Base-by-base conservation (phyloP, 2,113 vertebrate genomes). In the Tragelaphus scriptus region DNA sequence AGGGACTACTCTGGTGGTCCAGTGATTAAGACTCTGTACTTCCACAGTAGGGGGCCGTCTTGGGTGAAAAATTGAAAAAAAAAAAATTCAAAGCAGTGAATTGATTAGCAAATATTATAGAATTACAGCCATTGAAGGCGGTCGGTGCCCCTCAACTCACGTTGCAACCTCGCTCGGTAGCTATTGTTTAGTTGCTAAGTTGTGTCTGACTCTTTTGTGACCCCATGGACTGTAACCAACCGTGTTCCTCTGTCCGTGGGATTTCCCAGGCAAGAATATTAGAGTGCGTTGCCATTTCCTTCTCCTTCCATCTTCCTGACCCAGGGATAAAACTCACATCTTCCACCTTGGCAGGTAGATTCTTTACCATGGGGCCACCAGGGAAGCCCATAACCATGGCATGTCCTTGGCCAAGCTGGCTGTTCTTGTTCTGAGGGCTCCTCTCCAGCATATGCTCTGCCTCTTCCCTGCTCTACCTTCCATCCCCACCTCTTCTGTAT, bases 91-190 rank as follows among this genome's bases (percentile, higher is more conserved):
- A 36, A 96, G 51, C 28, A 93, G 51, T 55, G 80, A 13, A 25
- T 32, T 40, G 55, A 71, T 79, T 23, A 77, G n/a, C 11, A 77
- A 95, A 85, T 77, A 58, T 7, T 26, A 15, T 26, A 65, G 79
- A 63, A 47, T 32, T 17, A 56, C 12, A 17, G 30, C 53, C 58
- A 85, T 6, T 58, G 14, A 75, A 93, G 61, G 10, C 4, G 59
- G 47, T 1, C 1, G n/a, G 16, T 23, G 7, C 13, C 14, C 3
- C 36, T 12, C 40, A 77, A 7, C 2, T 68, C 23, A 25, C 0
- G 11, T n/a, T 80, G 28, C 0, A 13, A 9, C 40, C 10, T 71
- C 59, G 21, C 47, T 14, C 32, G 25, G 28, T 44, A 26, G 40
- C 44, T 77, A 12, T 7, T 25, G 19, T 75, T 75, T 75, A 40